phyloP scores from a whole-genome alignment of 2,797 vertebrate genomes.

The Poecilia gillii region DNA sequence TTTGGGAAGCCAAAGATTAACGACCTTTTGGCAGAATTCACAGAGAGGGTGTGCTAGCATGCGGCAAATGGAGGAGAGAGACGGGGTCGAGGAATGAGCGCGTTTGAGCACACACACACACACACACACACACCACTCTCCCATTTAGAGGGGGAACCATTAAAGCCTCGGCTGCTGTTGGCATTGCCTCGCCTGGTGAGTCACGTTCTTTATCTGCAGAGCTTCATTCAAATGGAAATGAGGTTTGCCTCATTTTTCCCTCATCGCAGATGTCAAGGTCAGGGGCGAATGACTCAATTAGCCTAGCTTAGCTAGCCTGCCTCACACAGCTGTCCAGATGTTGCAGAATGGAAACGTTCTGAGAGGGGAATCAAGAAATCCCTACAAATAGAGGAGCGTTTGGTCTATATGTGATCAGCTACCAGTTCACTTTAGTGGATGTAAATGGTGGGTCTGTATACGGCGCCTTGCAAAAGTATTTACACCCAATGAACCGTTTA shows the following conservation, averaged over 20 bases:
- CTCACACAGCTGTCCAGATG: slow-evolving; percentile 22
- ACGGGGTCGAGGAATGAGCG: slow-evolving; percentile 41
- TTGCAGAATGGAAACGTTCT: slow-evolving; percentile 26
- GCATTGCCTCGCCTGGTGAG: slow-evolving; percentile 48
- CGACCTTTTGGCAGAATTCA: slow-evolving; percentile 57
- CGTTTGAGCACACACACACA: slow-evolving; percentile 22
- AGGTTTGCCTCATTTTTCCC: slow-evolving; percentile 67
- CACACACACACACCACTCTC: slow-evolving; percentile 26
- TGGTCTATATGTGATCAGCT: background rate
- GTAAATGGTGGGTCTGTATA: background rate
- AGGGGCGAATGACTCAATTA: slow-evolving; percentile 65
- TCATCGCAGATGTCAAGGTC: slow-evolving; percentile 69
- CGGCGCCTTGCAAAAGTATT: background rate
- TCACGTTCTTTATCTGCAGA: slow-evolving; percentile 66
- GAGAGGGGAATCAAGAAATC: slow-evolving; percentile 25
- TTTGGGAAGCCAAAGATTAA: slow-evolving; percentile 63
- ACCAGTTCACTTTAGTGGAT: background rate
- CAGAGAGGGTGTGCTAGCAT: slow-evolving; percentile 27
- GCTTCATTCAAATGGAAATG: slow-evolving; percentile 70
- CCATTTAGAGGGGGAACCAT: slow-evolving; percentile 58
- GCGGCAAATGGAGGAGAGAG: slow-evolving; percentile 18
- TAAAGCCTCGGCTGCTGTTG: slow-evolving; percentile 43
- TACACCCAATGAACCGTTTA: background rate
- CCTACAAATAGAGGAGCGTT: background rate
- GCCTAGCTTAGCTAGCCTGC: slow-evolving; percentile 44